Evolutionary conservation across 2,797 vertebrate species (phyloP).

Genomic region (Pseudochaenichthys georgianus): DNA sequence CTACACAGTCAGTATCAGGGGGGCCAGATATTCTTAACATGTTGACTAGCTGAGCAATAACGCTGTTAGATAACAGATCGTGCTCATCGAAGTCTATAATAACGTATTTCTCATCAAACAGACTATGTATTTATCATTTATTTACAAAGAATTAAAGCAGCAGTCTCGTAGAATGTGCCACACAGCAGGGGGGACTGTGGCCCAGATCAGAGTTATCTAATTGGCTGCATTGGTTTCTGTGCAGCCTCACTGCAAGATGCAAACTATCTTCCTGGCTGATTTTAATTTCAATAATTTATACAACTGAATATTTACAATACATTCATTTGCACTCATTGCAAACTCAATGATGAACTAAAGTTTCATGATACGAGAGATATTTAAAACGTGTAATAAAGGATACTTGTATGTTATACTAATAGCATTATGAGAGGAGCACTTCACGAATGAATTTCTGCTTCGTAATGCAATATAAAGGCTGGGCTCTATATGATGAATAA

Average conservation of each 20-base stretch:
- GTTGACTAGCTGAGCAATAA: background rate
- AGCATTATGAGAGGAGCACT: background rate
- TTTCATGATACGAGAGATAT: background rate
- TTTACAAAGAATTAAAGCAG: conserved; percentile 55
- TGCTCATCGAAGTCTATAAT: conserved; percentile 43
- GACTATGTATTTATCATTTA: conserved; percentile 66
- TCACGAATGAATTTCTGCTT: background rate
- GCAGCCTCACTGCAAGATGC: conserved; percentile 42
- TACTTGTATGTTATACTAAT: background rate
- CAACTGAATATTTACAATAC: conserved; percentile 40
- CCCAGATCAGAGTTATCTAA: conserved; percentile 63
- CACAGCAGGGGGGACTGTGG: conserved; percentile 50
- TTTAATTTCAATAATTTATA: conserved; percentile 26
- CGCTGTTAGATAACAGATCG: conserved; percentile 4
- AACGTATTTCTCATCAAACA: conserved; percentile 61
- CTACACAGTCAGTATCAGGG: background rate
- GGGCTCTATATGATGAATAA: conserved; percentile 12
- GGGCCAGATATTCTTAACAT: conserved; percentile 19
- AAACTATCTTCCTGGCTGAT: conserved; percentile 13
- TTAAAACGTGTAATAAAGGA: background rate
- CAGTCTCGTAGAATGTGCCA: conserved; percentile 36
- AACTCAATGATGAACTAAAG: background rate
- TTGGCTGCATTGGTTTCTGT: conserved; percentile 49
- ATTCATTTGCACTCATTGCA: conserved; percentile 6
- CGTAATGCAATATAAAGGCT: conserved; percentile 1